A percentile compares a stretch with the other conserved stretches of the same genome.
phyloP scores from a whole-genome alignment of 2,113 vertebrate species.

The Tangachromis dhanisi region DNA sequence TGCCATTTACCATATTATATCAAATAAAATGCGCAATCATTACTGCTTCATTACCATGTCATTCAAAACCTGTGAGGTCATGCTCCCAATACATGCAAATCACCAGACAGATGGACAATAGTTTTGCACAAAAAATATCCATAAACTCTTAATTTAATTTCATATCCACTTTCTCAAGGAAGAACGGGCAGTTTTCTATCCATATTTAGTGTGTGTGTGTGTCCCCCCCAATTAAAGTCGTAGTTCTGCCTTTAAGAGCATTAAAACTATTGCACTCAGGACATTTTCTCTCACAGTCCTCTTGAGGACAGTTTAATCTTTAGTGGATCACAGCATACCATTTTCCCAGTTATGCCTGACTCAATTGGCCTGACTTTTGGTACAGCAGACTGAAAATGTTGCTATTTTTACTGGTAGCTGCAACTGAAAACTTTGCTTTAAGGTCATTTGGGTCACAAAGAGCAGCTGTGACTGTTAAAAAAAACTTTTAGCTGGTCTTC shows the following conservation, averaged over 20 bases:
- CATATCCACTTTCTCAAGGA: background rate
- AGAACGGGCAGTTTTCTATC: background rate
- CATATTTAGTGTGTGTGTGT: background rate
- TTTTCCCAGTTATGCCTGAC: background rate
- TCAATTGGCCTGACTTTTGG: background rate
- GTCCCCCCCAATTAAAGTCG: background rate
- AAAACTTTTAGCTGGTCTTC: background rate
- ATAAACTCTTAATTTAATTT: background rate
- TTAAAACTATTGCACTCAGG: background rate
- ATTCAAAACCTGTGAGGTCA: background rate
- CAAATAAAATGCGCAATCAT: background rate
- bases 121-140: background rate
- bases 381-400: background rate
- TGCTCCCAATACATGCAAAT: background rate
- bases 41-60: fast-evolving
- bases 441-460: background rate
- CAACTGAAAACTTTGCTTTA: background rate
- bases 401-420: background rate
- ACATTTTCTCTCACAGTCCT: background rate
- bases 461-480: background rate
- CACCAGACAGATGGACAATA: background rate
- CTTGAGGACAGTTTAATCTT: background rate
- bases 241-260: background rate
- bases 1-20: background rate
- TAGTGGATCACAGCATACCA: background rate